phyloP scores from a whole-genome alignment of 2,888 invertebrate genomes.

The Pollenia amentaria region DNA sequence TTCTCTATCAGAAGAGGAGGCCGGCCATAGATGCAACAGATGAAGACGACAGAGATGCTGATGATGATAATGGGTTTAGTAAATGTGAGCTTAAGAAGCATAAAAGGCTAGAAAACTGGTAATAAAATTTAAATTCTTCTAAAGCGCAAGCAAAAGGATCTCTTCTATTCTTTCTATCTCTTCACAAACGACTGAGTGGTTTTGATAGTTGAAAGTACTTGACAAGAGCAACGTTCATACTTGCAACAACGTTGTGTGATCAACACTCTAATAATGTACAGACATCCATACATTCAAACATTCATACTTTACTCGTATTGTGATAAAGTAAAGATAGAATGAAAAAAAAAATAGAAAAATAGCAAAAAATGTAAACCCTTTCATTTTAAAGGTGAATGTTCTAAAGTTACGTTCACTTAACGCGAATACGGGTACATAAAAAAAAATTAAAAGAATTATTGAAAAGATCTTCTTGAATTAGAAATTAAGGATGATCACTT shows the following conservation, averaged over 20 bases:
- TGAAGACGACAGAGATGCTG: slow-evolving; percentile 36
- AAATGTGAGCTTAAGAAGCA: slow-evolving; percentile 60
- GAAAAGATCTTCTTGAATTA: slow-evolving; percentile 6
- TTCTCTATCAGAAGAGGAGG: slow-evolving; percentile 50
- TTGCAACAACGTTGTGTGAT: slow-evolving; percentile 38
- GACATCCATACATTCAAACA: background rate
- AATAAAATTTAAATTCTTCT: slow-evolving; percentile 68
- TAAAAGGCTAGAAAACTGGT: slow-evolving; percentile 66
- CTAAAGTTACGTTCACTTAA: slow-evolving; percentile 66
- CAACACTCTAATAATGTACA: slow-evolving; percentile 26
- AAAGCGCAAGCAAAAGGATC: slow-evolving; percentile 66
- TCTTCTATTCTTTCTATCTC: slow-evolving; percentile 50
- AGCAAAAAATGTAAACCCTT: slow-evolving; percentile 59
- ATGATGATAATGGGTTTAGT: slow-evolving; percentile 63
- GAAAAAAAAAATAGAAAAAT: slow-evolving; percentile 19
- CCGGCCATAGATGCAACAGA: slow-evolving; percentile 45
- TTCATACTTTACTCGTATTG: background rate
- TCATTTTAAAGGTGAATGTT: slow-evolving; percentile 70
- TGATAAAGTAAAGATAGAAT: slow-evolving; percentile 37
- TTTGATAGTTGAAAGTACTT: slow-evolving; percentile 43
- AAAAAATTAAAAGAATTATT: background rate
- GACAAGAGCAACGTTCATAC: slow-evolving; percentile 23
- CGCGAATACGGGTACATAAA: slow-evolving; percentile 33
- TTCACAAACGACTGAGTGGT: slow-evolving; percentile 42
- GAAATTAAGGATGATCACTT: slow-evolving; percentile 44